Conservation (phyloP, 2,113 vertebrate genomes). For the Grus americana region DNA sequence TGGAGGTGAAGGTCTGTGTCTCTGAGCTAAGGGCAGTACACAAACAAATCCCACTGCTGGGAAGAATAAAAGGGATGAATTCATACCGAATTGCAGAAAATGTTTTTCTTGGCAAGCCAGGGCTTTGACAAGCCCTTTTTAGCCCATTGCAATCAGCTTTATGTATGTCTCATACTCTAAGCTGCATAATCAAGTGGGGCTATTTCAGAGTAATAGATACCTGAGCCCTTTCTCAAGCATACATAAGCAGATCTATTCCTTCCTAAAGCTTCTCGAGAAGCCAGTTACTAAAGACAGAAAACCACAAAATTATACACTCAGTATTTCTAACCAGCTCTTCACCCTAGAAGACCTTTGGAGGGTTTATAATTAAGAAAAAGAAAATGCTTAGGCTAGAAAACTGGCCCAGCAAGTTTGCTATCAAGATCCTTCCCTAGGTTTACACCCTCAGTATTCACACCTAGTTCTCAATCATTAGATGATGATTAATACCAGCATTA, state of each 20-base stretch:
- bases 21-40: background rate
- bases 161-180: background rate
- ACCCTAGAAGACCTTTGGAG: constrained; percentile 36
- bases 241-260: background rate
- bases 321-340: constrained; percentile 28
- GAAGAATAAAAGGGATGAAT: background rate
- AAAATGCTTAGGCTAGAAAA: constrained; percentile 25
- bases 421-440: background rate
- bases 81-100: background rate
- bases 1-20: background rate
- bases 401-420: background rate
- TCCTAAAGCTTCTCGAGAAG: background rate
- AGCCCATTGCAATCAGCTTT: background rate
- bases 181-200: background rate
- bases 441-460: constrained; percentile 35
- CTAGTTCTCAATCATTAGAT: background rate
- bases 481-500: constrained; percentile 41
- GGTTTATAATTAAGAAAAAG: constrained; percentile 20
- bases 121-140: background rate
- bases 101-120: background rate
- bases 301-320: constrained; percentile 41
- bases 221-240: background rate
- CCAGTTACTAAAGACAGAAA: constrained; percentile 38
- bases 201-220: constrained; percentile 24
- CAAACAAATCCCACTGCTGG: background rate